phyloP scores from a whole-genome alignment of 2,888 invertebrate species.

The Steromphala cineraria region DNA sequence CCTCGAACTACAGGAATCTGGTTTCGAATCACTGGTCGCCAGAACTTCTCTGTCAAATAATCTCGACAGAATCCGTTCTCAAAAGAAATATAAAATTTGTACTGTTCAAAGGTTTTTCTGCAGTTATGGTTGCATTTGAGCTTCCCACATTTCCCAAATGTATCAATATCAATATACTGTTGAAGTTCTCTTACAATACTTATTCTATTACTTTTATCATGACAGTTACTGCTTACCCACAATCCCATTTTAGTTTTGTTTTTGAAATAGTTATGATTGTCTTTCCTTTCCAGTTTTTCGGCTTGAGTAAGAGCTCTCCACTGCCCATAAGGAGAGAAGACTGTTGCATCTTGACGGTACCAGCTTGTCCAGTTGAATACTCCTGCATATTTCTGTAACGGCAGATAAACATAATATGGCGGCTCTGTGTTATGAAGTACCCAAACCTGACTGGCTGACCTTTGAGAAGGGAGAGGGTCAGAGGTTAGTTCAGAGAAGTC shows the following conservation, averaged over 20 bases:
- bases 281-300: background rate
- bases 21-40: background rate
- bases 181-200: background rate
- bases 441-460: constrained; percentile 4
- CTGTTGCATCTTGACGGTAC: constrained; percentile 9
- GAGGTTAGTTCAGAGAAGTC: background rate
- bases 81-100: constrained; percentile 9
- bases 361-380: constrained; percentile 19
- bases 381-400: background rate
- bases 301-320: background rate
- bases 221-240: background rate
- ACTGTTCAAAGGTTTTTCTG: background rate
- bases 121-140: background rate
- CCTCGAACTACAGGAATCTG: constrained; percentile 19
- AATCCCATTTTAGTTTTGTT: constrained; percentile 22
- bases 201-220: background rate
- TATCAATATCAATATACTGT: constrained; percentile 7
- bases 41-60: constrained; percentile 20
- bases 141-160: constrained; percentile 14
- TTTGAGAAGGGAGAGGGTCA: background rate
- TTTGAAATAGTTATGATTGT: background rate
- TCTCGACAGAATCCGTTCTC: constrained; percentile 11
- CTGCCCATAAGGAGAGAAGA: constrained; percentile 7
- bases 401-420: constrained; percentile 4
- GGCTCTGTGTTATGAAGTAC: constrained; percentile 16